These are phyloP conservation scores for Gasterosteus nipponicus DNA, from an alignment of 2,113 vertebrate species.

Conservation along the genomic window DNA sequence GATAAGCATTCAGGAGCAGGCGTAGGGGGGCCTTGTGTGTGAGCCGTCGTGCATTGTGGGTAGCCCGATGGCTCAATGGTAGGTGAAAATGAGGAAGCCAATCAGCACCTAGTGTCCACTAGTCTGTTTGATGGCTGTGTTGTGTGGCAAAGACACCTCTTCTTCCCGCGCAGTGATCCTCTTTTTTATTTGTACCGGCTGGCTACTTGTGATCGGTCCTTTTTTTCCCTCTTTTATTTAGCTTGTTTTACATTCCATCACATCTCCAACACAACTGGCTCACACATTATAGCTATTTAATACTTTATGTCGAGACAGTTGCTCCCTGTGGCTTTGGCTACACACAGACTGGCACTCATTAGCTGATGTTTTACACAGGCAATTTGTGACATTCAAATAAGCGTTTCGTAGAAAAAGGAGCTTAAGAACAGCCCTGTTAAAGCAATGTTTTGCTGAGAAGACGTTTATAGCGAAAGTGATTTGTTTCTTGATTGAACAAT, in stretches of 20 bases:
- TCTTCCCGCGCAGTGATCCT: slow-evolving; percentile 7
- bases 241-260: slow-evolving; percentile 46
- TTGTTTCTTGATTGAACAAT: slow-evolving; percentile 30
- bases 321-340: slow-evolving; percentile 27
- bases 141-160: neutral
- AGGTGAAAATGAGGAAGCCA: slow-evolving; percentile 42
- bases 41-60: slow-evolving; percentile 51
- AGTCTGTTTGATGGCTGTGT: slow-evolving; percentile 45
- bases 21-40: neutral
- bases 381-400: slow-evolving; percentile 39
- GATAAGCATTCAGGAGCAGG: slow-evolving; percentile 37
- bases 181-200: slow-evolving; percentile 33
- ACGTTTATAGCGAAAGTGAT: slow-evolving; percentile 24
- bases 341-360: slow-evolving; percentile 31
- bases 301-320: slow-evolving; percentile 29
- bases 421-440: slow-evolving; percentile 65
- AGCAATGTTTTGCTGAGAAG: slow-evolving; percentile 23
- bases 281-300: slow-evolving; percentile 33
- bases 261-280: slow-evolving; percentile 10
- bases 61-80: slow-evolving; percentile 58
- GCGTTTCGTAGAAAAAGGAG: slow-evolving; percentile 31
- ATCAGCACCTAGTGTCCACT: slow-evolving; percentile 47
- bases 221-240: slow-evolving; percentile 25
- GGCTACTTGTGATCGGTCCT: slow-evolving; percentile 9
- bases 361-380: slow-evolving; percentile 29